Evolutionary conservation across 2,888 invertebrate genomes (phyloP), one percentile per base, ranked within the genome.

Genomic region (Caenorhabditis sp.): DNA sequence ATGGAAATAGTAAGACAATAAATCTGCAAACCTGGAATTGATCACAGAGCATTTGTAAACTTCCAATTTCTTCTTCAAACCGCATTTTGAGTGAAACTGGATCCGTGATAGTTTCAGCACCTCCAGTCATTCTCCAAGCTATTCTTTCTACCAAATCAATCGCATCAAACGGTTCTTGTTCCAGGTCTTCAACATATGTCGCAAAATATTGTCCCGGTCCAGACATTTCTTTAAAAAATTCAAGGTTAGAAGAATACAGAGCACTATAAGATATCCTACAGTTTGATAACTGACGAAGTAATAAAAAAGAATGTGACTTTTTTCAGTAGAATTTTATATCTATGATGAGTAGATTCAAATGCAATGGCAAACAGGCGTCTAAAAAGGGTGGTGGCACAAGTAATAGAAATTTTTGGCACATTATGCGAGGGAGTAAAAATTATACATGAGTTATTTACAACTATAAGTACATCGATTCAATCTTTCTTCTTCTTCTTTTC

Each of bases 101-200:
- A 69, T 85, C 86, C 14, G 66, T 68, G 36, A 78, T 70, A 2
- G 68, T 71, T 83, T 89, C 90, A 21, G 90, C 91, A 78, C 92
- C 92, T 54, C 92, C 92, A 88, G 94, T 94, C 59, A 95, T 94
- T 81, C 95, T 91, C 92, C 97, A 95, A 50, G 97, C 97, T 86
- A 97, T 91, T 65, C 96, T 91, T 88, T 99, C 97, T 1, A 99
- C 95, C 90, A 97, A 97, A 88, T 97, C 97, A 86, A 95, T 94
- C 14, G 95, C 93, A 90, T 96, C 95, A 88, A 97, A 97, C 0
- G 96, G 95, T 88, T 96, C 96, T 95, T 97, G 84, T 53, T 87
- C 87, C 54, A 87, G 70, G 69, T 87, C 87, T 59, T 86, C 79
- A 17, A 86, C 83, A 60, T 87, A 87, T 0, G 87, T 88, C 19